Evolutionary conservation across 2,113 vertebrate species (phyloP).

Genomic region (Scortum barcoo): DNA sequence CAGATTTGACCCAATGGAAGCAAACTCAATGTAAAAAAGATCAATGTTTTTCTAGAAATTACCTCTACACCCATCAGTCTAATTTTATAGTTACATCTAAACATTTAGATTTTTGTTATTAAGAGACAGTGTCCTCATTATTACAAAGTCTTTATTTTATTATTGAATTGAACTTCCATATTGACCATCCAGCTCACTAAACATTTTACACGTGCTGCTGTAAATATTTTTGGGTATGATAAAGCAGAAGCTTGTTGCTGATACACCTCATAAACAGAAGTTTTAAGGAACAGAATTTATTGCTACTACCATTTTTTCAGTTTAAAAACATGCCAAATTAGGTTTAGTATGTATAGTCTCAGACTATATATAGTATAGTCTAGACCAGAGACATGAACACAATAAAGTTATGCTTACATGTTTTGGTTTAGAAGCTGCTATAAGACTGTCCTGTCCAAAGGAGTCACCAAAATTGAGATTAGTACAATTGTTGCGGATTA

Average conservation of each 20-base stretch:
- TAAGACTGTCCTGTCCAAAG: neutral
- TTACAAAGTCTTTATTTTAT: neutral
- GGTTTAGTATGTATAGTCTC: no score
- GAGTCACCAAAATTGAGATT: constrained; percentile 7
- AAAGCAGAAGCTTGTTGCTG: neutral
- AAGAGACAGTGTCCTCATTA: neutral
- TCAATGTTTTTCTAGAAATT: neutral
- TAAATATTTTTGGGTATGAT: neutral
- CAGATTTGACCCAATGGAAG: neutral
- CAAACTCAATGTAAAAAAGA: neutral
- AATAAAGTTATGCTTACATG: neutral
- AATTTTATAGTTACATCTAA: neutral
- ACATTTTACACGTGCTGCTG: neutral
- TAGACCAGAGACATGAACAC: no score
- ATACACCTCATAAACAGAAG: neutral
- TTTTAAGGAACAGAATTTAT: neutral
- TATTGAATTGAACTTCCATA: neutral
- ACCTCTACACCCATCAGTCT: neutral
- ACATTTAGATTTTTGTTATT: neutral
- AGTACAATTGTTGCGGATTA: constrained; percentile 42
- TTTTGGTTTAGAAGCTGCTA: constrained; percentile 11
- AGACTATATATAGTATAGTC: no score
- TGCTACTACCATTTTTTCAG: neutral
- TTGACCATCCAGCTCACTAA: neutral
- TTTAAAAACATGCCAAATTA: neutral